A percentile compares a stretch with the other conserved stretches of the same genome.
Evolutionary conservation across 2,113 vertebrate genomes (phyloP).

Genomic region (Equus quagga): DNA sequence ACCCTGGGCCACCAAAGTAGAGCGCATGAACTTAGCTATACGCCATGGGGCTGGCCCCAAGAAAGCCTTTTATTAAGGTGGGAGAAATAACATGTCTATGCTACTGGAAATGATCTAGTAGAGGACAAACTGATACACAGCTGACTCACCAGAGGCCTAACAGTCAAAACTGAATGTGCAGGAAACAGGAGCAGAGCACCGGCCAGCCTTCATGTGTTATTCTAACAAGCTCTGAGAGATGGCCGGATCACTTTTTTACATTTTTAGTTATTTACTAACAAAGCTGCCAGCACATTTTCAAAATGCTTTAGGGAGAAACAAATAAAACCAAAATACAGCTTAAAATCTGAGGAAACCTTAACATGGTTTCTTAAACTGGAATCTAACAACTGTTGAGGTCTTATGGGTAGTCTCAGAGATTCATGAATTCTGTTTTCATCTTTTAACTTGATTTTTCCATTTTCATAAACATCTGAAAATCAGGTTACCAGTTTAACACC

Average conservation of each 20-base stretch:
- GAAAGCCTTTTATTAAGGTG: background rate
- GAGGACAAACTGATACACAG: background rate
- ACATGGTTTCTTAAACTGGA: background rate
- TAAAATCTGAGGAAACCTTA: constrained; percentile 11
- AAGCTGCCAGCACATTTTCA: background rate
- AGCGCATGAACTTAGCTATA: too few species aligned
- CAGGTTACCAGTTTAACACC: background rate
- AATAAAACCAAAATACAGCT: background rate
- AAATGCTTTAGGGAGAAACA: background rate
- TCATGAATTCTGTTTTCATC: background rate
- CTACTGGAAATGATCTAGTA: background rate
- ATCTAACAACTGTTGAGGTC: background rate
- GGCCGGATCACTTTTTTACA: background rate
- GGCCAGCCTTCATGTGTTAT: fast-evolving
- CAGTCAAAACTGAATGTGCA: background rate
- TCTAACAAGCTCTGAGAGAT: background rate
- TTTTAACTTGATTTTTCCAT: background rate
- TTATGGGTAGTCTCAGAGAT: background rate
- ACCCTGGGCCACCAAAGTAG: too few species aligned
- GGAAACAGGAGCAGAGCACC: background rate
- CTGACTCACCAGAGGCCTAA: background rate
- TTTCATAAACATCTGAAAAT: constrained; percentile 5
- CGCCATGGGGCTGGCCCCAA: too few species aligned
- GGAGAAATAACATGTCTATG: background rate
- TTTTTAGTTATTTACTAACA: background rate